Evolutionary conservation across 2,797 vertebrate genomes (phyloP).

Genomic region (Eleutherodactylus coqui): DNA sequence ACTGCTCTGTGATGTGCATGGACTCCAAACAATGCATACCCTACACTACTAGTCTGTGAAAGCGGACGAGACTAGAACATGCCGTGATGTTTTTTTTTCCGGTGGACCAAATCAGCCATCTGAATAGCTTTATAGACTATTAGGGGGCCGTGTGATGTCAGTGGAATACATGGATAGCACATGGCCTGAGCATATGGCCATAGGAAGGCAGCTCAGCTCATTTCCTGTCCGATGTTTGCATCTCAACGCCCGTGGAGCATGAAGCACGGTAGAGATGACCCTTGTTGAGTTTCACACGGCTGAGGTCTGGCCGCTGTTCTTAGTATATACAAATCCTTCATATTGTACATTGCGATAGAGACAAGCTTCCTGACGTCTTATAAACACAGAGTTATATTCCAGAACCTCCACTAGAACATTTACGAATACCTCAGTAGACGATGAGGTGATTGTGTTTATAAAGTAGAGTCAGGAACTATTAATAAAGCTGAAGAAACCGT

Average conservation of each 20-base stretch:
- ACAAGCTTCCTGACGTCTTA: background rate
- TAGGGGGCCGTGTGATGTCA: too few species aligned
- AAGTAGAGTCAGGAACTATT: background rate
- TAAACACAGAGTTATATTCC: slow-evolving; percentile 18
- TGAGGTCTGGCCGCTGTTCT: background rate
- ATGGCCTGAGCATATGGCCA: too few species aligned
- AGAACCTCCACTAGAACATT: background rate
- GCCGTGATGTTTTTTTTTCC: too few species aligned
- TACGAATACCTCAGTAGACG: background rate
- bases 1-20: too few species aligned
- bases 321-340: slow-evolving; percentile 4
- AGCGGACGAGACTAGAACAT: too few species aligned
- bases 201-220: background rate
- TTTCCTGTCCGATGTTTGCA: background rate
- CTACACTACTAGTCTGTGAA: too few species aligned
- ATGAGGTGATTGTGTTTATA: slow-evolving; percentile 2
- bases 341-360: background rate
- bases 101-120: too few species aligned
- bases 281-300: background rate
- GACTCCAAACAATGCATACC: too few species aligned
- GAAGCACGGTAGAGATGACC: background rate
- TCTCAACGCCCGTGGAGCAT: background rate
- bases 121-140: too few species aligned
- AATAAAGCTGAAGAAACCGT: background rate
- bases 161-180: too few species aligned